A percentile compares a stretch with the other conserved stretches of the same genome.
These are phyloP conservation scores for Acrocephalus arundinaceus DNA, from an alignment of 2,113 vertebrate genomes.

Conservation along the genomic window DNA sequence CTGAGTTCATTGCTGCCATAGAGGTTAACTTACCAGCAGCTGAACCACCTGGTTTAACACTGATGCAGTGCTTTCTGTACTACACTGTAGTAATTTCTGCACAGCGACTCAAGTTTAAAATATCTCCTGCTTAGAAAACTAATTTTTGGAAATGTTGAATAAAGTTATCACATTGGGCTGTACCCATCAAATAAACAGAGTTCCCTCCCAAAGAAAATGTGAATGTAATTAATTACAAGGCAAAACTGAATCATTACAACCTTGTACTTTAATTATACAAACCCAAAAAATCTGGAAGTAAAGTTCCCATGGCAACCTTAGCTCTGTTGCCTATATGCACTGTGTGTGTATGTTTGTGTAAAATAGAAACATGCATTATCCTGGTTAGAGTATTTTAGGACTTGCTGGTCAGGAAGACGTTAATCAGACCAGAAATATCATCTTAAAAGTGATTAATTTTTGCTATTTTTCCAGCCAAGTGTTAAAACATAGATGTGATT, in stretches of 20 bases:
- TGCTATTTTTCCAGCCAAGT: background rate
- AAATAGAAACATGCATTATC: background rate
- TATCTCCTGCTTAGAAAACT: background rate
- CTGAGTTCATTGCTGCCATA: background rate
- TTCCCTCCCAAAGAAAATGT: background rate
- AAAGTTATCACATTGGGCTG: background rate
- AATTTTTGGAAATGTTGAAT: background rate
- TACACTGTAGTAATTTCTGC: background rate
- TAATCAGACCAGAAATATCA: background rate
- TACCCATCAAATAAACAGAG: background rate
- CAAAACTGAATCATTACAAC: background rate
- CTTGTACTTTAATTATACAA: background rate
- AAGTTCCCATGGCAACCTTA: constrained; percentile 23
- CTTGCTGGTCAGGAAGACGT: background rate
- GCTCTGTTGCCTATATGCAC: background rate
- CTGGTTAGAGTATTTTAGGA: background rate
- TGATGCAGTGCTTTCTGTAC: background rate
- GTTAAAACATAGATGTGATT: background rate
- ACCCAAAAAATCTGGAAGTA: background rate
- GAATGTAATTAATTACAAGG: constrained; percentile 8
- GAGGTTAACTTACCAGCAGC: background rate
- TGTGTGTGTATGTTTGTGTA: background rate
- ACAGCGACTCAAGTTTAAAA: background rate
- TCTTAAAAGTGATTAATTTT: background rate
- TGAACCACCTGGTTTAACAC: background rate